phyloP scores from a whole-genome alignment of 2,797 vertebrate genomes.

The Pogonophryne albipinna region DNA sequence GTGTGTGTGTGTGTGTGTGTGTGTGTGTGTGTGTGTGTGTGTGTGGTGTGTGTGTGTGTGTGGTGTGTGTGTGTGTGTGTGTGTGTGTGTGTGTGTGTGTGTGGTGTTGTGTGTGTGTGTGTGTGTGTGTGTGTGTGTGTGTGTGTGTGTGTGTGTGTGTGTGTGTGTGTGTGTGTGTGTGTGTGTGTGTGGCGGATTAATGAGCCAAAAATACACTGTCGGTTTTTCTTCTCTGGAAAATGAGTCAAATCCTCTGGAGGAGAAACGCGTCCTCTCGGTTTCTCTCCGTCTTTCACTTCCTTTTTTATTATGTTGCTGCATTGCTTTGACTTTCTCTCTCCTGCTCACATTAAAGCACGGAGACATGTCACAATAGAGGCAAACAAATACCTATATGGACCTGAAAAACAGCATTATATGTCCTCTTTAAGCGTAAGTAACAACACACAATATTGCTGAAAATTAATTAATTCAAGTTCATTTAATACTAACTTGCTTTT shows the following conservation, averaged over 20 bases:
- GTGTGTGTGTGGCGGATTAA: too few relatives aligned
- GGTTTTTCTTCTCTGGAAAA: constrained; percentile 13
- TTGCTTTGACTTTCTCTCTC: neutral
- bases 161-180: neutral
- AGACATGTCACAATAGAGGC: too few relatives aligned
- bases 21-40: neutral
- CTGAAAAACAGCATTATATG: too few relatives aligned
- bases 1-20: constrained; percentile 3
- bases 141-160: constrained; percentile 3
- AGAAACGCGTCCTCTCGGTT: neutral
- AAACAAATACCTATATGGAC: too few relatives aligned
- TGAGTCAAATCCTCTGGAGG: neutral
- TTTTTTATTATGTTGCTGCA: neutral
- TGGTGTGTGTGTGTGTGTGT: neutral
- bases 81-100: neutral
- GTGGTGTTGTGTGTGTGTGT: constrained; percentile 1
- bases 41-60: neutral
- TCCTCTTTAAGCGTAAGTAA: too few relatives aligned
- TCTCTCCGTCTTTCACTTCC: neutral
- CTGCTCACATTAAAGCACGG: too few relatives aligned
- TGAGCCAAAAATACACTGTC: constrained; percentile 45
- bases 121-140: constrained; percentile 1
- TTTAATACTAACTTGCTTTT: too few relatives aligned
- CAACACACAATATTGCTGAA: too few relatives aligned
- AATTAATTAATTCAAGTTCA: too few relatives aligned